Percentiles rank a stretch among this genome's conserved stretches.
Evolutionary conservation across 2,888 invertebrate genomes (phyloP).

Genomic region (Eupithecia subumbrata): DNA sequence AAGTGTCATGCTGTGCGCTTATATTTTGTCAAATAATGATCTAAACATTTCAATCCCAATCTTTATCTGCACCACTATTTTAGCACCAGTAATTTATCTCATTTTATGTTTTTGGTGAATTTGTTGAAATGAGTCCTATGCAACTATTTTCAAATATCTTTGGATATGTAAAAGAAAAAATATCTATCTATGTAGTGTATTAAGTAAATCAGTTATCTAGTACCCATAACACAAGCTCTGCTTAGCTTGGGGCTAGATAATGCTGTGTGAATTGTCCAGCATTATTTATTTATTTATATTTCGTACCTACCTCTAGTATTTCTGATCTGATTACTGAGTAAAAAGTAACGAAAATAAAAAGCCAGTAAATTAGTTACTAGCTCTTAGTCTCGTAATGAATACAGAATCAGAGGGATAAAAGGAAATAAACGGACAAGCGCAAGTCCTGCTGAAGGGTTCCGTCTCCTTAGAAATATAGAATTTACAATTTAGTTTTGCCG

Average conservation of each 20-base stretch:
- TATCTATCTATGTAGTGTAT: too few relatives aligned
- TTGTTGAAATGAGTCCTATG: not conserved
- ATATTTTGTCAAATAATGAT: not conserved
- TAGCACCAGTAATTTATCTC: not conserved
- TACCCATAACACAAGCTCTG: too few relatives aligned
- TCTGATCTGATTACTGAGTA: not conserved
- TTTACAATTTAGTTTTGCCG: too few relatives aligned
- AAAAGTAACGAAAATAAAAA: not conserved
- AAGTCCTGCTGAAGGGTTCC: not conserved
- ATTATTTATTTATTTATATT: too few relatives aligned
- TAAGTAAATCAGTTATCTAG: too few relatives aligned
- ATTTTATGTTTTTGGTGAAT: not conserved
- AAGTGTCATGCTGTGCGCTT: not conserved
- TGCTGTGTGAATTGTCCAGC: too few relatives aligned
- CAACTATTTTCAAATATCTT: not conserved
- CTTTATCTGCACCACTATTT: not conserved
- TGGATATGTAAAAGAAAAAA: too few relatives aligned
- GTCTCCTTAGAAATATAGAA: not conserved
- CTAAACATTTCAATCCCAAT: not conserved
- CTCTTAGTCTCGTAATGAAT: slow-evolving; percentile 5
- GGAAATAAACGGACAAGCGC: too few relatives aligned
- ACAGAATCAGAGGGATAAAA: not conserved
- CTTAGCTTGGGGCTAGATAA: too few relatives aligned
- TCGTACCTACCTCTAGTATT: too few relatives aligned
- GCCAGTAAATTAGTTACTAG: not conserved